Evolutionary conservation across 2,113 vertebrate genomes (phyloP).

Genomic region (Xenopus borealis): DNA sequence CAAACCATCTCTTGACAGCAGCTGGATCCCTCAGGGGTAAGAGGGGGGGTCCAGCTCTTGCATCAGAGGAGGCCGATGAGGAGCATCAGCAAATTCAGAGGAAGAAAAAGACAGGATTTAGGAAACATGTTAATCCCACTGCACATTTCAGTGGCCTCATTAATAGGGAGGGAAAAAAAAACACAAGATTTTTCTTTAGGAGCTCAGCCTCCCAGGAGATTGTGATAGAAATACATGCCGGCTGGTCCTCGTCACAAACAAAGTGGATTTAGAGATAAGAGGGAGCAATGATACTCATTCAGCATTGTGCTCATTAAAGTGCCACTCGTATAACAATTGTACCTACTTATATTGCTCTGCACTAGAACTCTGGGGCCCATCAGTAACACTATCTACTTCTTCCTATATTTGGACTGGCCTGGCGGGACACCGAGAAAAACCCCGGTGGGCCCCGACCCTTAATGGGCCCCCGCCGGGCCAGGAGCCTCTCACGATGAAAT

Average conservation of each 20-base stretch:
- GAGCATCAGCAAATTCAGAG: conserved; percentile 35
- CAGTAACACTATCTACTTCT: too few relatives aligned
- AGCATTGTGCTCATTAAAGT: too few relatives aligned
- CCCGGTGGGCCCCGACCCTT: too few relatives aligned
- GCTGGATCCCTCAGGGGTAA: not conserved
- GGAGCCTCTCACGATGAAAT: too few relatives aligned
- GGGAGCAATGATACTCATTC: too few relatives aligned
- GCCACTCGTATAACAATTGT: too few relatives aligned
- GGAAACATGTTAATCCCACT: conserved; percentile 17
- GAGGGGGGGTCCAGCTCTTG: not conserved
- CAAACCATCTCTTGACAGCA: not conserved
- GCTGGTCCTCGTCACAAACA: not conserved
- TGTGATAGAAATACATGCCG: not conserved
- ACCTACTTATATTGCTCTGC: too few relatives aligned
- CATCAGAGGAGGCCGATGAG: not conserved
- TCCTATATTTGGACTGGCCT: too few relatives aligned
- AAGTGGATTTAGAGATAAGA: not conserved
- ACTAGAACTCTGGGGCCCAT: too few relatives aligned
- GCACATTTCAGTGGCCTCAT: conserved; percentile 29
- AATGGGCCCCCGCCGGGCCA: too few relatives aligned
- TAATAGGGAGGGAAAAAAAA: conserved; percentile 15
- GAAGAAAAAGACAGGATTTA: not conserved
- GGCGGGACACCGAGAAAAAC: too few relatives aligned
- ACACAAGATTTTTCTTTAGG: not conserved
- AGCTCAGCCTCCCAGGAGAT: conserved; percentile 15